Percentiles rank a stretch among this genome's conserved stretches.
phyloP scores from a whole-genome alignment of 2,888 invertebrate species.

The Cantharis lateralis region DNA sequence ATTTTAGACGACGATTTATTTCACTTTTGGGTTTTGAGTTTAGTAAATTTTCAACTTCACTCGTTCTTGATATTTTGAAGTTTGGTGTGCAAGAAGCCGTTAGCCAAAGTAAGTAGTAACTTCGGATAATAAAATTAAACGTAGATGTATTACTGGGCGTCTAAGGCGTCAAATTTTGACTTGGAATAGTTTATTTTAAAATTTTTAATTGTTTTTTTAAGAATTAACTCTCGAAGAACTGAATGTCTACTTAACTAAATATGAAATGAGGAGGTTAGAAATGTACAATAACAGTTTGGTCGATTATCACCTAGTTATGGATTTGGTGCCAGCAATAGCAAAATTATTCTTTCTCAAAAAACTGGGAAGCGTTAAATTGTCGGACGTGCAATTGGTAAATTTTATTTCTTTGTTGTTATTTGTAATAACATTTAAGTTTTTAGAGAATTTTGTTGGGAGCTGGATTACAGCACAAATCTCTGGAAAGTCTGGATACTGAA shows the following conservation, averaged over 20 bases:
- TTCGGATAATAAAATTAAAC: neutral
- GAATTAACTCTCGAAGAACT: conserved; percentile 69
- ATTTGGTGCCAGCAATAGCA: conserved; percentile 79
- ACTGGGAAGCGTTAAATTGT: conserved; percentile 70
- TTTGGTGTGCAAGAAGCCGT: conserved; percentile 62
- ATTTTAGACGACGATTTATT: conserved; percentile 83
- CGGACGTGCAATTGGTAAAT: conserved; percentile 79
- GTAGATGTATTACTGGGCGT: too few relatives aligned
- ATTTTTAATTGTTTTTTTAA: conserved; percentile 43
- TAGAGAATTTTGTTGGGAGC: conserved; percentile 86
- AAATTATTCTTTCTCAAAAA: conserved; percentile 76
- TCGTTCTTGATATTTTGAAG: conserved; percentile 66
- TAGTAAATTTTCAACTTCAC: conserved; percentile 70
- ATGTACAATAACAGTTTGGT: conserved; percentile 89
- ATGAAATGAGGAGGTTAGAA: conserved; percentile 87
- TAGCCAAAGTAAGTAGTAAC: conserved; percentile 55
- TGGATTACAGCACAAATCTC: conserved; percentile 91
- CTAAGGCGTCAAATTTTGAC: neutral
- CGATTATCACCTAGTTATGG: conserved; percentile 90
- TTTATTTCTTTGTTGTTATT: neutral
- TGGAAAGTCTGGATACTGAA: conserved; percentile 82
- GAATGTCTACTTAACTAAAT: conserved; percentile 73
- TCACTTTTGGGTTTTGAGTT: conserved; percentile 80
- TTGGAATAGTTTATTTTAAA: too few relatives aligned
- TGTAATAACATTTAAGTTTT: conserved; percentile 28